phyloP scores from a whole-genome alignment of 2,113 vertebrate genomes.

The Jaculus jaculus region DNA sequence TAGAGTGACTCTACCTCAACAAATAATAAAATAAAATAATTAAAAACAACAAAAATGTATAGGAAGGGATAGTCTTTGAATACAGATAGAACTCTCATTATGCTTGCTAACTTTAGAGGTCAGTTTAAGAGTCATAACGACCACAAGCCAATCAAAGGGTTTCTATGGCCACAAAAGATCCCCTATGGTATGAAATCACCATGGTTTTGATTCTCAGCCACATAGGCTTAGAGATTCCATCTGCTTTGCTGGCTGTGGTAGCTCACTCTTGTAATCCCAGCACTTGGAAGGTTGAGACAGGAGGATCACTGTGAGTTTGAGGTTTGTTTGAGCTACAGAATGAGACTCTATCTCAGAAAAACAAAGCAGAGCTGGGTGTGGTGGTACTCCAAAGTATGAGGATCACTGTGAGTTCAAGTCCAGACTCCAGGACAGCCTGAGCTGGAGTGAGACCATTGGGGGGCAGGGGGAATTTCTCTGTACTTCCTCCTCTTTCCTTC shows the following conservation, averaged over 20 bases:
- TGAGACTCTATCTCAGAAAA: neutral
- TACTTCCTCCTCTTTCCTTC: too few species aligned
- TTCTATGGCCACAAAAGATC: neutral
- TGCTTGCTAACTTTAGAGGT: neutral
- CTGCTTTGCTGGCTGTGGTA: neutral
- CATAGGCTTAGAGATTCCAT: neutral
- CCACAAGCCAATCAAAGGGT: neutral
- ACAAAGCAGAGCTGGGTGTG: too few species aligned
- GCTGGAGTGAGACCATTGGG: too few species aligned
- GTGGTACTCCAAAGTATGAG: too few species aligned
- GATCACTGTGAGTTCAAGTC: too few species aligned
- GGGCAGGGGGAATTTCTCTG: too few species aligned
- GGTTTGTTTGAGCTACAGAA: neutral
- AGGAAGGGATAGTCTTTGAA: neutral
- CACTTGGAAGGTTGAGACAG: neutral
- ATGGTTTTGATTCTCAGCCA: neutral
- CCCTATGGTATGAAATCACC: neutral
- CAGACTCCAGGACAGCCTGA: too few species aligned
- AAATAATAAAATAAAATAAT: too few species aligned
- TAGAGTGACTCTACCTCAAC: too few species aligned
- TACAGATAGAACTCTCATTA: neutral
- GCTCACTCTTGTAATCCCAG: neutral
- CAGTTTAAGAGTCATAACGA: constrained; percentile 14
- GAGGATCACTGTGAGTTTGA: neutral
- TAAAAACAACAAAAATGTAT: neutral